These are phyloP conservation scores for Chaetura pelagica DNA, from an alignment of 2,113 vertebrate genomes.

Conservation along the genomic window DNA sequence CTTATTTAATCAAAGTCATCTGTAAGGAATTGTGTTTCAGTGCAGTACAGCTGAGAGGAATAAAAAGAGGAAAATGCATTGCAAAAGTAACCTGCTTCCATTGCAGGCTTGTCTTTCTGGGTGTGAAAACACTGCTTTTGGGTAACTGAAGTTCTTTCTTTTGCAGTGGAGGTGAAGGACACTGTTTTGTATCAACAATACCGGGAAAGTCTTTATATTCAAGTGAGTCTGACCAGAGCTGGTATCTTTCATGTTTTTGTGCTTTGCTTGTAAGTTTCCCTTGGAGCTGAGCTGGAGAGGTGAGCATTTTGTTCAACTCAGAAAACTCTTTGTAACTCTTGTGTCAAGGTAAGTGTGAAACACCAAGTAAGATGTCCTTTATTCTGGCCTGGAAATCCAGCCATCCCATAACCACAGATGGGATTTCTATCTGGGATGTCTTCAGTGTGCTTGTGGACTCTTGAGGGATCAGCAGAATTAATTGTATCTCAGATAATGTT, in stretches of 20 bases:
- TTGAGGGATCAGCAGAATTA: conserved; percentile 49
- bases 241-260: background rate
- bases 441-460: background rate
- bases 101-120: background rate
- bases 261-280: background rate
- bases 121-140: background rate
- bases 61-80: background rate
- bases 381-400: background rate
- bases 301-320: background rate
- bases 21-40: background rate
- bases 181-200: conserved; percentile 64
- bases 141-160: background rate
- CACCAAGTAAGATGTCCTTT: background rate
- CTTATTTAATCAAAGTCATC: background rate
- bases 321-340: background rate
- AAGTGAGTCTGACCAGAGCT: conserved; percentile 66
- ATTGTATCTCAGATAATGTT: conserved; percentile 49
- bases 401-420: background rate
- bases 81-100: background rate
- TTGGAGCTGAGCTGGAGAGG: background rate
- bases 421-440: conserved; percentile 53
- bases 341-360: background rate
- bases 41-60: background rate
- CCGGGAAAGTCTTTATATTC: conserved; percentile 65
- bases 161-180: conserved; percentile 39